Percentiles rank a stretch among this genome's conserved stretches.
phyloP scores from a whole-genome alignment of 2,888 invertebrate species.

The Idaea biselata region DNA sequence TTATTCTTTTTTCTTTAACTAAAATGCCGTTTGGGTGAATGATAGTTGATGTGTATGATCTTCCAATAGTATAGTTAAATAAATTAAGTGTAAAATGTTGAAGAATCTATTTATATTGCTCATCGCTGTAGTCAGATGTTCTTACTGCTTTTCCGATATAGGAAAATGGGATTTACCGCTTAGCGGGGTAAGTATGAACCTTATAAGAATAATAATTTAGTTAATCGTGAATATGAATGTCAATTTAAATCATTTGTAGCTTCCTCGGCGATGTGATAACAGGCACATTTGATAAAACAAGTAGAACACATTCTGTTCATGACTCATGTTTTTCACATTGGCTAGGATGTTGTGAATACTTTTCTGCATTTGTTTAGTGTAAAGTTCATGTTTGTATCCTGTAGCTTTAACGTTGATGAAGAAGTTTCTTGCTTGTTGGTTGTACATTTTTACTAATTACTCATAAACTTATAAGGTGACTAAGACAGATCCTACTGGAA shows the following conservation, averaged over 20 bases:
- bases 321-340: background rate
- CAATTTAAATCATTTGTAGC: background rate
- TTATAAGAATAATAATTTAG: background rate
- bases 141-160: conserved; percentile 79
- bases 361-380: background rate
- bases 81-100: conserved; percentile 46
- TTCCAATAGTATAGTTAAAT: conserved; percentile 6
- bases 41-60: conserved; percentile 8
- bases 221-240: background rate
- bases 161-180: conserved; percentile 85
- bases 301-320: background rate
- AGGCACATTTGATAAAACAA: background rate
- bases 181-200: conserved; percentile 65
- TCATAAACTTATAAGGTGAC: no score
- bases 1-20: background rate
- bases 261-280: background rate
- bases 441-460: no score
- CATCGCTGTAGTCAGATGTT: conserved; percentile 50
- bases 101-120: conserved; percentile 52
- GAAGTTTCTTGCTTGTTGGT: background rate
- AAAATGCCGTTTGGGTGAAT: background rate
- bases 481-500: no score
- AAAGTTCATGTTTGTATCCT: background rate
- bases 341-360: background rate
- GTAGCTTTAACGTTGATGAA: background rate